Percentiles rank a stretch among this genome's conserved stretches.
Conservation (phyloP, 2,888 invertebrate species). For the Pollenia griseotomentosa region DNA sequence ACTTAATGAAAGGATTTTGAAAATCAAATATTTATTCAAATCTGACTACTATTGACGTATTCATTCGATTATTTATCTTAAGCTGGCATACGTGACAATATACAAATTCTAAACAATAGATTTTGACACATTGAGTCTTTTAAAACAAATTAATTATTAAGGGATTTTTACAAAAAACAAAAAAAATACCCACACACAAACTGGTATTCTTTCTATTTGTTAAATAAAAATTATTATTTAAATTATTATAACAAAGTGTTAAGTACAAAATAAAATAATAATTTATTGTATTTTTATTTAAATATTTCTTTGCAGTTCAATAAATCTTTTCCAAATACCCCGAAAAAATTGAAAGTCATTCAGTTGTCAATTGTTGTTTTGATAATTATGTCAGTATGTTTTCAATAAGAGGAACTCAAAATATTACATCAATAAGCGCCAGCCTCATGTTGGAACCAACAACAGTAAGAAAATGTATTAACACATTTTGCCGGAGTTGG, state of each 20-base stretch:
- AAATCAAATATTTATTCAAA: constrained; percentile 44
- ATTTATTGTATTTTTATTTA: constrained; percentile 25
- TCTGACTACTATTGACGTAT: constrained; percentile 7
- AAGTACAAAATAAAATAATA: constrained; percentile 7
- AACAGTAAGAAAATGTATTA: not conserved
- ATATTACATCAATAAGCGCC: not conserved
- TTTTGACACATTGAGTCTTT: constrained; percentile 22
- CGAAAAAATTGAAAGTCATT: constrained; percentile 4
- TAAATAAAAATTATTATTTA: constrained; percentile 3
- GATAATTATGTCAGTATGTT: constrained; percentile 67
- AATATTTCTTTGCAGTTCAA: constrained; percentile 39
- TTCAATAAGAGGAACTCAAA: constrained; percentile 45
- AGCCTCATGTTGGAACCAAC: constrained; percentile 1
- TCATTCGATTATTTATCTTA: constrained; percentile 20
- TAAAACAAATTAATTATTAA: constrained; percentile 7
- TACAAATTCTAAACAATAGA: constrained; percentile 30
- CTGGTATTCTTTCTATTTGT: not conserved
- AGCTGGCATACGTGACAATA: constrained; percentile 49
- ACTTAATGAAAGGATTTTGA: constrained; percentile 18
- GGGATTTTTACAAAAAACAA: not conserved
- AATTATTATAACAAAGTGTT: constrained; percentile 5
- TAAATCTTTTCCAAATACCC: not conserved
- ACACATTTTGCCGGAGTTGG: not conserved
- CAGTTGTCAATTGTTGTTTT: constrained; percentile 28
- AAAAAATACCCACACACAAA: not conserved